phyloP scores from a whole-genome alignment of 2,888 invertebrate species.

The Clistopyga incitator region DNA sequence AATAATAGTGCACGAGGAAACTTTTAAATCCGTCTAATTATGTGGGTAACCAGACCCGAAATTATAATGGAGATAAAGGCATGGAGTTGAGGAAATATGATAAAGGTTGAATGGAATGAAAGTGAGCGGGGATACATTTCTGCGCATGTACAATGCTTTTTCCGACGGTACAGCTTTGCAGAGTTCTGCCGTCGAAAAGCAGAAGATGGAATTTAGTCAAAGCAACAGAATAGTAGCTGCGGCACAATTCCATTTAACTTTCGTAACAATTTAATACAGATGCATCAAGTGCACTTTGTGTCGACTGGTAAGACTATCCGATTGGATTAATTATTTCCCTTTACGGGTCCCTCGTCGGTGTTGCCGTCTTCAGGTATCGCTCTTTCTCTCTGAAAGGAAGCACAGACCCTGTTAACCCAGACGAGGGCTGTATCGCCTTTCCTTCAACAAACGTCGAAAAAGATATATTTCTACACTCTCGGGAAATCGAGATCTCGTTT shows the following conservation, averaged over 20 bases:
- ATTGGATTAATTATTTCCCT: conserved; percentile 60
- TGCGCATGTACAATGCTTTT: background rate
- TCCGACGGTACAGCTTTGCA: background rate
- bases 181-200: background rate
- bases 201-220: conserved; percentile 12
- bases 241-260: conserved; percentile 58
- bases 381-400: conserved; percentile 16
- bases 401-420: background rate
- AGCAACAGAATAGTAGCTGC: conserved; percentile 37
- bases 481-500: conserved; percentile 55
- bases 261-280: conserved; percentile 60
- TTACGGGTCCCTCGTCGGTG: conserved; percentile 8
- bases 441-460: conserved; percentile 14
- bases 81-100: background rate
- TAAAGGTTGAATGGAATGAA: background rate
- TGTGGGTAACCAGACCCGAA: background rate
- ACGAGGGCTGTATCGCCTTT: conserved; percentile 1
- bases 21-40: conserved; percentile 13
- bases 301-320: conserved; percentile 43
- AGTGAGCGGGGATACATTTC: background rate
- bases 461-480: conserved; percentile 25
- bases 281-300: conserved; percentile 62
- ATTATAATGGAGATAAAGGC: conserved; percentile 13
- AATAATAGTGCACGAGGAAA: conserved; percentile 7
- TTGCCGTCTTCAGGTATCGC: background rate